Conservation (phyloP, 2,888 invertebrate species). For the Alloplasta piceator region DNA sequence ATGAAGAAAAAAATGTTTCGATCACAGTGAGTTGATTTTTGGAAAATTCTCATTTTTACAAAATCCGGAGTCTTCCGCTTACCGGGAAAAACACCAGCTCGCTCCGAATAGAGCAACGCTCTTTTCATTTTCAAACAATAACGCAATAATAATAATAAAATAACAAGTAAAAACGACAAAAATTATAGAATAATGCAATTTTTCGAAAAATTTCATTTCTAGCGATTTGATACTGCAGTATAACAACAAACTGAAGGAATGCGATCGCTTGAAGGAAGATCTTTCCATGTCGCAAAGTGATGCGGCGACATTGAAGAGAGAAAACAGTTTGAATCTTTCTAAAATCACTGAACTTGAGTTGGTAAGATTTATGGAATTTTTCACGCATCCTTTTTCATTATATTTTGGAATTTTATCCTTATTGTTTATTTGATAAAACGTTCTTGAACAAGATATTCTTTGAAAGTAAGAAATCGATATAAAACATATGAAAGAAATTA, state of each 20-base stretch:
- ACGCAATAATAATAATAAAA: background rate
- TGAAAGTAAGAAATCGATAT: too few species aligned
- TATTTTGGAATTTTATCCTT: background rate
- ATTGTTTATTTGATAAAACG: too few species aligned
- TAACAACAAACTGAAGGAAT: constrained; percentile 75
- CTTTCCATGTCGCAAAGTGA: constrained; percentile 64
- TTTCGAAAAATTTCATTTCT: background rate
- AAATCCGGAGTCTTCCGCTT: background rate
- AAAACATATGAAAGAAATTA: too few species aligned
- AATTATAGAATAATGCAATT: constrained; percentile 31
- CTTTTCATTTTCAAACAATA: background rate
- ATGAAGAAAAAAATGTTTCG: constrained; percentile 73
- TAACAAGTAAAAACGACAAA: constrained; percentile 24
- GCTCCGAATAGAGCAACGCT: too few species aligned
- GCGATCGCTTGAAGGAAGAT: constrained; percentile 70
- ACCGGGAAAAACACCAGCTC: too few species aligned
- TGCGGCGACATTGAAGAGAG: constrained; percentile 64
- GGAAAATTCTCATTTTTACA: background rate
- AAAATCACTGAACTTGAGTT: constrained; percentile 72
- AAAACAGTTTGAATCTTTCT: constrained; percentile 66
- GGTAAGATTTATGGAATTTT: constrained; percentile 66
- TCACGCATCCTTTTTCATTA: background rate
- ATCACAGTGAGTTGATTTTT: constrained; percentile 73
- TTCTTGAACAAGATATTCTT: too few species aligned
- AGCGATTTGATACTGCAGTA: constrained; percentile 75